Evolutionary conservation across 2,113 vertebrate species (phyloP), one percentile per base, ranked within the genome.

Genomic region (Prionailurus viverrinus): DNA sequence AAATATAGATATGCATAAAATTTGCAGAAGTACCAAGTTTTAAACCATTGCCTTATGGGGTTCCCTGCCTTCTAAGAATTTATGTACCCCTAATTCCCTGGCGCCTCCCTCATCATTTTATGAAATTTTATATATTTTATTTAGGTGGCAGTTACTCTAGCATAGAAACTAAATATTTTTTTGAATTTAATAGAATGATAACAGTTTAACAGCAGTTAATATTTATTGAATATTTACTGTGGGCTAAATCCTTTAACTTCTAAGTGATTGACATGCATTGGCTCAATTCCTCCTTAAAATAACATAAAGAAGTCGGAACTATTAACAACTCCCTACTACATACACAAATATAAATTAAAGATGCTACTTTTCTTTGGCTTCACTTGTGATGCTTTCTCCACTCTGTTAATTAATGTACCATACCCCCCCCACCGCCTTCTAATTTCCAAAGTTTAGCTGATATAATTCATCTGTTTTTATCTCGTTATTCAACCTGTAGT

Each of bases 381-480:
- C 27, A 25, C 12, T 91, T 58, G 15, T 85, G 48, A 89, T 36
- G 0, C 12, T 73, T 80, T 91, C 68, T 21, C 69, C 13, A 80
- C 39, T 71, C 29, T 74, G 4, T 66, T 95, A 51, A 95, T 95
- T 93, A 90, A 91, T 84, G 71, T 73, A 82, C 5, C 23, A 53
- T 12, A 58, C 7, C 6, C 61, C 27, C 7, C 6, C 33, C 53
- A 87, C 16, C 10, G 31, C 21, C 84, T 85, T 92, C 18, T 91
- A 87, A 93, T 88, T 93, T 88, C 7, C 8, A 80, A 90, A 92
- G 1, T 5, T 82, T 87, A 88, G 48, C 83, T 94, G 92, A 76
- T 31, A 79, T 63, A 25, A 41, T 25, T 69, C 5, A 88, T 87
- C 39, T 83, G n/a, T 21, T 93, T 36, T 65, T 79, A 53, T n/a